Conservation (phyloP, 2,113 vertebrate genomes). For the Poecilia latipinna region DNA sequence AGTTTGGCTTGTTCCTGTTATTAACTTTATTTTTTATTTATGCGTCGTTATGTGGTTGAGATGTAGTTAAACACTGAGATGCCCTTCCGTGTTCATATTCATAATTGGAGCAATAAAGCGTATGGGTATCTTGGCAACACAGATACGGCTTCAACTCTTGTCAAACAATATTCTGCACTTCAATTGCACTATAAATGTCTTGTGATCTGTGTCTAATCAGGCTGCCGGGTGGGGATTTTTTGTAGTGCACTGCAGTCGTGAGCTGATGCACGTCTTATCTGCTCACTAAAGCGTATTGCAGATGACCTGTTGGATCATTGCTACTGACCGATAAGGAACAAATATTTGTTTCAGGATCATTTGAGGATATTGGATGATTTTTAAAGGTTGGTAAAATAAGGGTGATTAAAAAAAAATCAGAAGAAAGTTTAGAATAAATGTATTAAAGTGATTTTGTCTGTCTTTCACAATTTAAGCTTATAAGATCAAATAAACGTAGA, state of each 20-base stretch:
- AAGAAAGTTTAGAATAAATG: background rate
- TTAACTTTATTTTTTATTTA: background rate
- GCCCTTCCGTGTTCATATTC: background rate
- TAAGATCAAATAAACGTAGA: no score
- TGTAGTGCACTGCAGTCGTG: slow-evolving; percentile 12
- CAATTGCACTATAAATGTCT: slow-evolving; percentile 43
- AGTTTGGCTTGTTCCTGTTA: background rate
- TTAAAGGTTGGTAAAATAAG: background rate
- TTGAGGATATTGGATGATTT: slow-evolving; percentile 13
- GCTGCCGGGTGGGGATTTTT: slow-evolving; percentile 21
- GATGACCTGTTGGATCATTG: background rate
- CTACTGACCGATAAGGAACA: slow-evolving; percentile 22
- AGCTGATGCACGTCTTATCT: slow-evolving; percentile 51
- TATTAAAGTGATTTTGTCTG: background rate
- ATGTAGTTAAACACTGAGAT: background rate
- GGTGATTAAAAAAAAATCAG: background rate
- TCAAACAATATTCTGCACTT: slow-evolving; percentile 32
- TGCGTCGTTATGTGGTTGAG: background rate
- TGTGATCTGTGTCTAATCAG: slow-evolving; percentile 13
- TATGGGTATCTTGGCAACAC: background rate
- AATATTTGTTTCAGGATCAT: slow-evolving; percentile 5
- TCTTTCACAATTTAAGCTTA: no score
- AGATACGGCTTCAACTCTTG: background rate
- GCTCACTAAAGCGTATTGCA: background rate
- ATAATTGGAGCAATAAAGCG: slow-evolving; percentile 1